Evolutionary conservation across 2,113 vertebrate species (phyloP).

Genomic region (Cygnus atratus): DNA sequence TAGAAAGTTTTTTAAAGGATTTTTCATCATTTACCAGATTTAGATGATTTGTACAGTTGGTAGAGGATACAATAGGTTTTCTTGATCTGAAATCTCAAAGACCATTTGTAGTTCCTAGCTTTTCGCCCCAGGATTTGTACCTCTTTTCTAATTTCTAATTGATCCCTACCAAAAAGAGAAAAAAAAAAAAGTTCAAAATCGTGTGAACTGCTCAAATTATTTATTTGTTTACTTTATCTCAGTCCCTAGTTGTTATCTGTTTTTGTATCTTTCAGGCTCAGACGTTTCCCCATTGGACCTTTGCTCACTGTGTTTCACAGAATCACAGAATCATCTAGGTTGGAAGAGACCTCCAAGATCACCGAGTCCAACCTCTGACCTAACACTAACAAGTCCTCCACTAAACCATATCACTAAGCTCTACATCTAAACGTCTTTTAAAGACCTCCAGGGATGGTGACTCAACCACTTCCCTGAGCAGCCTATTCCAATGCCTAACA

Average conservation of each 20-base stretch:
- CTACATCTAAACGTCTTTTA: no score
- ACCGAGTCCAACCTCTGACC: no score
- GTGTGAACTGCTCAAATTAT: neutral
- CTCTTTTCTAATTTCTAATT: neutral
- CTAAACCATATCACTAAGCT: no score
- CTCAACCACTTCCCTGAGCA: no score
- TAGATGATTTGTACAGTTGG: neutral
- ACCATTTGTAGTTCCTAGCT: neutral
- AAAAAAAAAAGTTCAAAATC: neutral
- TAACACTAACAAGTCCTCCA: no score
- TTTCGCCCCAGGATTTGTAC: neutral
- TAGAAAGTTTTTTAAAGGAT: neutral
- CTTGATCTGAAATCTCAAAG: neutral
- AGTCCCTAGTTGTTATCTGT: neutral
- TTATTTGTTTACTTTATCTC: neutral
- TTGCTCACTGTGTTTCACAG: neutral
- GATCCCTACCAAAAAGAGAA: fast-evolving
- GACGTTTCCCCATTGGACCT: neutral
- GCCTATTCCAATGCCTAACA: no score
- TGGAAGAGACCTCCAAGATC: no score
- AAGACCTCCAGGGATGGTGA: no score
- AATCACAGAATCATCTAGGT: no score
- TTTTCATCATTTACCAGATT: neutral
- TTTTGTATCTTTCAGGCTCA: neutral
- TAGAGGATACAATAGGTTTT: neutral